Percentiles rank a stretch among this genome's conserved stretches.
phyloP scores from a whole-genome alignment of 2,113 vertebrate species.

The Brachionichthys hirsutus region DNA sequence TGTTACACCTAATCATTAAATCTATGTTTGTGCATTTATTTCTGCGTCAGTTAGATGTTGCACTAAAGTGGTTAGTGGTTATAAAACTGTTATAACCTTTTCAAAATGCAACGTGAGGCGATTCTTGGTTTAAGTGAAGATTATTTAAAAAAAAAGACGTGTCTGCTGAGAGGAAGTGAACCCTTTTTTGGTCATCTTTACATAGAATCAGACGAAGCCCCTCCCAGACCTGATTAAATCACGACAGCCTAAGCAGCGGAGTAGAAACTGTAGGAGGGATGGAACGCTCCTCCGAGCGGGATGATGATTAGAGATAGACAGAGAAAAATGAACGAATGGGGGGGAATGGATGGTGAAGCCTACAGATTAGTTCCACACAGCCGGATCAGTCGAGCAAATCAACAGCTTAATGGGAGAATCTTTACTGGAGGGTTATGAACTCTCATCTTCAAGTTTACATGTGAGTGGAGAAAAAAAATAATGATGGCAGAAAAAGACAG shows the following conservation, averaged over 20 bases:
- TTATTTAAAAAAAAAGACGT: too few species aligned
- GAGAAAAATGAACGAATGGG: background rate
- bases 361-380: conserved; percentile 30
- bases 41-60: too few species aligned
- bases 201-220: background rate
- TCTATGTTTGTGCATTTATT: too few species aligned
- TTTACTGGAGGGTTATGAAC: conserved; percentile 5
- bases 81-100: too few species aligned
- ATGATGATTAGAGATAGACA: background rate
- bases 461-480: conserved; percentile 10
- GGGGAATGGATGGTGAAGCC: background rate
- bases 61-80: too few species aligned
- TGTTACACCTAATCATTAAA: too few species aligned
- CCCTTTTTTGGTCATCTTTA: background rate
- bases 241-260: background rate
- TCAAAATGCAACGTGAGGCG: too few species aligned
- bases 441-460: background rate
- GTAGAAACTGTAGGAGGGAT: background rate
- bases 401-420: background rate
- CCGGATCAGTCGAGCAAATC: conserved; percentile 14
- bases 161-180: too few species aligned
- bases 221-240: background rate
- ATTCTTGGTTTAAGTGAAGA: too few species aligned
- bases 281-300: background rate
- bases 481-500: too few species aligned